phyloP scores from a whole-genome alignment of 2,797 vertebrate genomes.

The Ctenochaetus hawaiiensis region DNA sequence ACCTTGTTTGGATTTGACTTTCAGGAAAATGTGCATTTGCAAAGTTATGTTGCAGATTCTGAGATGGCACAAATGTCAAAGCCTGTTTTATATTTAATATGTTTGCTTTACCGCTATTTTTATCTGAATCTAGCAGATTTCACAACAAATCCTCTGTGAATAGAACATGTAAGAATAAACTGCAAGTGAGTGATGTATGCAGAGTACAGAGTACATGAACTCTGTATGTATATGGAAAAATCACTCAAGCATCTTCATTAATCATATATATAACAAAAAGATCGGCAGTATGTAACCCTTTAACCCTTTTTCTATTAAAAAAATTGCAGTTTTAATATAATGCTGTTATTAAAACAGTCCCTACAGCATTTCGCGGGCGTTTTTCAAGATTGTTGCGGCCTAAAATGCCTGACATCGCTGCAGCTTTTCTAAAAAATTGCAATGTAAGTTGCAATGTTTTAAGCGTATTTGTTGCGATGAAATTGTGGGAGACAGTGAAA shows the following conservation, averaged over 20 bases:
- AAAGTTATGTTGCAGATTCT: constrained; percentile 15
- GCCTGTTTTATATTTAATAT: constrained; percentile 38
- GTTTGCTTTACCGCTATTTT: constrained; percentile 5
- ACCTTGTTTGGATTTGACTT: constrained; percentile 17
- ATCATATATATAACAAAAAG: neutral
- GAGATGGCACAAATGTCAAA: constrained; percentile 26
- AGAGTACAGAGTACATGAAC: neutral
- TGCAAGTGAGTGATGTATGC: neutral
- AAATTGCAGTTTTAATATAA: neutral
- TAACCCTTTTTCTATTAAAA: neutral
- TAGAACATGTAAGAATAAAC: neutral
- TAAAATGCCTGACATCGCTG: too few species aligned
- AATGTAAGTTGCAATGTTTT: too few species aligned
- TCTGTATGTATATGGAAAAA: neutral
- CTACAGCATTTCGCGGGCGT: too few species aligned
- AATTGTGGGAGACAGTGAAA: too few species aligned
- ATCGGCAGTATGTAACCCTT: neutral
- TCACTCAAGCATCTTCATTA: too few species aligned
- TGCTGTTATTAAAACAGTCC: too few species aligned
- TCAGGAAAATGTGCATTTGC: constrained; percentile 14
- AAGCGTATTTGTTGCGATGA: too few species aligned
- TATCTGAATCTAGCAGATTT: constrained; percentile 10
- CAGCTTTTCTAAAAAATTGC: neutral
- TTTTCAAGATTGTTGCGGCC: too few species aligned
- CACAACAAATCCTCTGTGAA: neutral